Percentiles rank a stretch among this genome's conserved stretches.
phyloP scores from a whole-genome alignment of 2,888 invertebrate species.

The Platynereis dumerilii region DNA sequence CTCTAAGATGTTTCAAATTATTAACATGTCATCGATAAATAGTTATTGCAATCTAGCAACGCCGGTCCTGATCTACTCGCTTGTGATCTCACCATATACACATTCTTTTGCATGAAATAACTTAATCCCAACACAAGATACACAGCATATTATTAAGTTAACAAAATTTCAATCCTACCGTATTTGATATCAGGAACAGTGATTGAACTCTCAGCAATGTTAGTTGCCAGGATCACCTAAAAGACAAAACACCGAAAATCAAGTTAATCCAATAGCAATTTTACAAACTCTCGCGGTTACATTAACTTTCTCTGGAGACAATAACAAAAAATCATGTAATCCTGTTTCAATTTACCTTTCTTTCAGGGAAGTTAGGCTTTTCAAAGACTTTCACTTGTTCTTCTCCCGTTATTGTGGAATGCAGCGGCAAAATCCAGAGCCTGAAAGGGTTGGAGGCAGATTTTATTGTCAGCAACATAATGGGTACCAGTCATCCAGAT shows the following conservation, averaged over 20 bases:
- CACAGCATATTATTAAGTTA: neutral
- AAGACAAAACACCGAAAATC: neutral
- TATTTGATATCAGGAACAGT: slow-evolving; percentile 64
- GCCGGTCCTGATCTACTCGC: no score
- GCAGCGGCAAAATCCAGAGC: slow-evolving; percentile 60
- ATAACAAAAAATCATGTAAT: neutral
- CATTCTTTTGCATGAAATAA: no score
- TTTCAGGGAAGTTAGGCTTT: slow-evolving; percentile 69
- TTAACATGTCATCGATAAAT: no score
- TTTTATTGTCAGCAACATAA: no score
- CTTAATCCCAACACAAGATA: no score
- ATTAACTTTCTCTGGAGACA: neutral
- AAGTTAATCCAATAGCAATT: no score
- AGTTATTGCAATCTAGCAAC: no score
- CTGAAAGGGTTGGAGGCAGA: no score
- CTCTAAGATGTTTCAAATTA: no score
- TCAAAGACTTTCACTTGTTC: slow-evolving; percentile 75
- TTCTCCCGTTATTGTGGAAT: slow-evolving; percentile 78
- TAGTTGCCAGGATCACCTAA: slow-evolving; percentile 61
- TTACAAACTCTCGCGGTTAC: no score
- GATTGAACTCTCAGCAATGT: slow-evolving; percentile 64
- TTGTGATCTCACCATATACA: no score
- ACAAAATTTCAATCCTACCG: slow-evolving; percentile 45
- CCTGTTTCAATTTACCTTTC: slow-evolving; percentile 70
- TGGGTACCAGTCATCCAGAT: no score